Evolutionary conservation across 2,797 vertebrate genomes (phyloP), one percentile per base, ranked within the genome.

Genomic region (Sarcophilus harrisii): DNA sequence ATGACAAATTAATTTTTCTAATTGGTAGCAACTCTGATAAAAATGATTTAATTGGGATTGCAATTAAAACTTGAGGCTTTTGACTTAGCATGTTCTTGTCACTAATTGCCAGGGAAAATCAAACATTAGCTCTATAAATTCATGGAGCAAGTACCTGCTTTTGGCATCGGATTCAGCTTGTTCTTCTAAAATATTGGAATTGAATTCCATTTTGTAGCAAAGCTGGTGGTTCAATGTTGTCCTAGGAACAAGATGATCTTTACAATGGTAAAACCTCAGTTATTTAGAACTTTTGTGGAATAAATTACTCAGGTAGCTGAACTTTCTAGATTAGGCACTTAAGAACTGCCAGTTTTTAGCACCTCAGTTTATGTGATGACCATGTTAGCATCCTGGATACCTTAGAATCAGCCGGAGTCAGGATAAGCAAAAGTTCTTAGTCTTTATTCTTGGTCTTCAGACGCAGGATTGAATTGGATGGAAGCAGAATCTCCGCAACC

Each of bases 1-100:
- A 91, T 91, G 96, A 30, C 57, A 73, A 92, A 93, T 73, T 91
- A 94, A 60, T 52, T 38, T 6, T 94, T 45, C 94, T 96, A 81
- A 92, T 90, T 91, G 55, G 90, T 0, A 93, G 57, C 60, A 94
- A 95, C 81, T 96, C 45, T 54, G 57, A 45, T 94, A 73, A 95
- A 92, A 94, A 93, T 73, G n/a, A 95, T 59, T 93, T 96, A 52
- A 66, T 57, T 95, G 92, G 58, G 81, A 57, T 95, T 90, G 58
- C 92, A 96, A 30, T 92, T 28, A 62, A 29, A 21, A 60, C 90
- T 91, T 81, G 49, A 90, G 45, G 55, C 45, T 93, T 95, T 94
- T 60, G 90, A 66, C 91, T 58, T 57, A n/a, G 54, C 90, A 90
- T 57, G 45, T 91, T 73, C 29, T 49, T 96, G 94, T 97, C 92